These are phyloP conservation scores for Exocentrus adspersus DNA, from an alignment of 2,888 invertebrate species.

Conservation along the genomic window DNA sequence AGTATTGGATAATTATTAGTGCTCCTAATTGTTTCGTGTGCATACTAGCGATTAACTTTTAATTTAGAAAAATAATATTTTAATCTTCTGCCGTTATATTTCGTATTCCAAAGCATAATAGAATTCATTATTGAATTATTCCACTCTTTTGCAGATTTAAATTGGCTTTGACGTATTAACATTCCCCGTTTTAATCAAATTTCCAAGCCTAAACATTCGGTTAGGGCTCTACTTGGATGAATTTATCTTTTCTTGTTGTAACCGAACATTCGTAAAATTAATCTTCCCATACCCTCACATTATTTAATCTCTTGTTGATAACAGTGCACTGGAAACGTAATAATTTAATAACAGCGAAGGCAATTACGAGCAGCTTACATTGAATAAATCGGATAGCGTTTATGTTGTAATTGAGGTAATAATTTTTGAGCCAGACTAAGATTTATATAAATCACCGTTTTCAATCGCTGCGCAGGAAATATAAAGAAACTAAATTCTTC, in stretches of 20 bases:
- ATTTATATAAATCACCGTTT: constrained; percentile 47
- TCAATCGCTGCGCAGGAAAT: constrained; percentile 44
- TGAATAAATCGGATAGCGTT: constrained; percentile 1
- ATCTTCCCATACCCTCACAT: too few relatives aligned
- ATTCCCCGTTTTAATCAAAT: constrained; percentile 33
- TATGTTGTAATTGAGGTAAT: constrained; percentile 43
- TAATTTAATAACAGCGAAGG: too few relatives aligned
- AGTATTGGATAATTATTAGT: too few relatives aligned
- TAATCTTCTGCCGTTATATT: not conserved
- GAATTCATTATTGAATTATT: constrained; percentile 34
- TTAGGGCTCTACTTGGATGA: not conserved
- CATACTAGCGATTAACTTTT: too few relatives aligned
- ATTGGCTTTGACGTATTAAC: constrained; percentile 31
- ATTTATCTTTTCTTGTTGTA: too few relatives aligned
- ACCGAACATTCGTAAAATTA: too few relatives aligned
- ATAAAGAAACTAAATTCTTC: constrained; percentile 44
- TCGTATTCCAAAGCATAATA: constrained; percentile 13
- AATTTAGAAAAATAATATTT: not conserved
- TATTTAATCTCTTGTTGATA: too few relatives aligned
- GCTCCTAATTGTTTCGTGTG: too few relatives aligned
- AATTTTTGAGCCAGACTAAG: constrained; percentile 33
- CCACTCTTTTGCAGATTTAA: constrained; percentile 31
- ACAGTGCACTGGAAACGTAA: too few relatives aligned
- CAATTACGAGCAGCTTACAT: not conserved
- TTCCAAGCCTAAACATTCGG: not conserved